phyloP scores from a whole-genome alignment of 2,888 invertebrate species.

The Eumacrocentrus americanus region DNA sequence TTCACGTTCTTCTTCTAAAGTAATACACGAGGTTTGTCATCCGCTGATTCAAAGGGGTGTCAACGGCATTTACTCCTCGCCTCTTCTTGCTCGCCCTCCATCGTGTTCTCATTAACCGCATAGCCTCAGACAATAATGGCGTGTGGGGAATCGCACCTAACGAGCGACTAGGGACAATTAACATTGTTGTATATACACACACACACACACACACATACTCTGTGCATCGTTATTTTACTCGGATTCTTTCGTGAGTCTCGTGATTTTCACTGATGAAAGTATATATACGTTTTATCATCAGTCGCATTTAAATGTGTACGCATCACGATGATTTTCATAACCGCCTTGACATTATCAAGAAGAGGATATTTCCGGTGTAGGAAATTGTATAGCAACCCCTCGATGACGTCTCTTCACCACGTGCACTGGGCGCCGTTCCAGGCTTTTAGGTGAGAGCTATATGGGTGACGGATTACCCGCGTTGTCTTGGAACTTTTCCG shows the following conservation, averaged over 20 bases:
- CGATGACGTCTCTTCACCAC: not conserved
- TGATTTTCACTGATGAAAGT: not conserved
- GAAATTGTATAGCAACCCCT: constrained; percentile 10
- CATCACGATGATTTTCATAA: not conserved
- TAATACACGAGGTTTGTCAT: not conserved
- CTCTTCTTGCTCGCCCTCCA: not conserved
- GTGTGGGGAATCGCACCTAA: constrained; percentile 12
- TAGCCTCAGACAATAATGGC: not conserved
- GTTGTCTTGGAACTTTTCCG: constrained; percentile 12
- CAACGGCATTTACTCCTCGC: not conserved
- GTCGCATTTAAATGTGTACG: too few relatives aligned
- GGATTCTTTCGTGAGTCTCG: not conserved
- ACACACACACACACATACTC: too few relatives aligned
- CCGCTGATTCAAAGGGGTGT: not conserved
- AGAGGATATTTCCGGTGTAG: constrained; percentile 25
- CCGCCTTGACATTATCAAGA: constrained; percentile 34
- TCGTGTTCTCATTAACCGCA: not conserved
- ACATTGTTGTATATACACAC: constrained; percentile 2
- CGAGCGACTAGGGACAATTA: constrained; percentile 23
- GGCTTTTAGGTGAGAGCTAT: constrained; percentile 10
- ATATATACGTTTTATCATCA: too few relatives aligned
- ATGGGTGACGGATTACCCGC: constrained; percentile 1
- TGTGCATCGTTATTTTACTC: not conserved
- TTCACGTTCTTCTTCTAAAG: not conserved
- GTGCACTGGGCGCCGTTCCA: constrained; percentile 24